Percentiles rank a stretch among this genome's conserved stretches.
phyloP scores from a whole-genome alignment of 2,797 vertebrate species.

The Distichodus sexfasciatus region DNA sequence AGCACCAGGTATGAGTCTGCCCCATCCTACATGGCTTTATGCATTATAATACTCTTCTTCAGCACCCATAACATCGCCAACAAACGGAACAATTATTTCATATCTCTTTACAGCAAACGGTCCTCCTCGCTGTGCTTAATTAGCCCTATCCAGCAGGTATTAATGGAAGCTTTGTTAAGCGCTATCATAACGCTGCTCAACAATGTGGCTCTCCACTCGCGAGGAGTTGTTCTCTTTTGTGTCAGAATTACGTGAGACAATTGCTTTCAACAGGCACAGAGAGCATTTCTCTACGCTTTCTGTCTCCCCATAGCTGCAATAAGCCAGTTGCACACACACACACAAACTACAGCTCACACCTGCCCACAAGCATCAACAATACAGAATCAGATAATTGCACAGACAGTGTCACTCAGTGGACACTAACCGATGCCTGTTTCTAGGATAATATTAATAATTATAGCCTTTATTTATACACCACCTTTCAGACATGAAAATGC shows the following conservation, averaged over 20 bases:
- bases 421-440: slow-evolving; percentile 55
- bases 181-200: slow-evolving; percentile 72
- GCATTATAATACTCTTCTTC: neutral
- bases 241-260: slow-evolving; percentile 61
- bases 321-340: neutral
- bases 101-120: slow-evolving; percentile 59
- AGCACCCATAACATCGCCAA: slow-evolving; percentile 29
- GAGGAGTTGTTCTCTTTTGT: slow-evolving; percentile 64
- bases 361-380: slow-evolving; percentile 51
- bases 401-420: slow-evolving; percentile 15
- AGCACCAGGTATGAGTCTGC: neutral
- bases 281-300: slow-evolving; percentile 52
- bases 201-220: slow-evolving; percentile 63
- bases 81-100: slow-evolving; percentile 51
- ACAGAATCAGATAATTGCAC: slow-evolving; percentile 56
- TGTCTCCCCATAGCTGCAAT: slow-evolving; percentile 25
- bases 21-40: neutral
- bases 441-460: too few species aligned
- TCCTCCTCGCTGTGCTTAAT: slow-evolving; percentile 65
- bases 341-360: slow-evolving; percentile 3
- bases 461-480: too few species aligned
- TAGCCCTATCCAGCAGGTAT: slow-evolving; percentile 75
- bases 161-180: slow-evolving; percentile 74
- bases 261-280: slow-evolving; percentile 67
- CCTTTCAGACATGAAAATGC: too few species aligned